These are phyloP conservation scores for Nothobranchius kuhntae DNA, from an alignment of 2,113 vertebrate species.

Conservation along the genomic window DNA sequence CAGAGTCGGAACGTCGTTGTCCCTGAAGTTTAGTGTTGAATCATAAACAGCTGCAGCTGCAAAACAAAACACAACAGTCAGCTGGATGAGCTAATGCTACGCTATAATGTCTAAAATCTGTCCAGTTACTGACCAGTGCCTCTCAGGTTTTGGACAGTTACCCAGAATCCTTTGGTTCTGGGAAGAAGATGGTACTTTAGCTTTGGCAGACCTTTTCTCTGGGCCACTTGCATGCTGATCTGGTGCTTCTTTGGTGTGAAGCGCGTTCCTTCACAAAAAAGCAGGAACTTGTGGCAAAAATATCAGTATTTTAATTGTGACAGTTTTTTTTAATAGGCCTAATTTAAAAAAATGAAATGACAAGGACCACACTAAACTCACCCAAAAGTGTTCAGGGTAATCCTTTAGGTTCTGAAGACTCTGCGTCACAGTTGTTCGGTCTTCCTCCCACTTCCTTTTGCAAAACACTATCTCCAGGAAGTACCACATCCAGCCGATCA, in stretches of 20 bases:
- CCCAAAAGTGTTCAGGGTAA: constrained; percentile 93
- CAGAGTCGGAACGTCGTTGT: constrained; percentile 89
- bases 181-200: constrained; percentile 96
- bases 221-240: constrained; percentile 95
- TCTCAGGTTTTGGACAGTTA: constrained; percentile 90
- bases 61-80: constrained; percentile 48
- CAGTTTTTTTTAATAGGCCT: too few relatives aligned
- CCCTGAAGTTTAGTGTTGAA: constrained; percentile 96
- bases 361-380: constrained; percentile 53
- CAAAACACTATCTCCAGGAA: constrained; percentile 98
- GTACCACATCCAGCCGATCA: constrained; percentile 99
- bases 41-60: constrained; percentile 95
- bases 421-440: constrained; percentile 83
- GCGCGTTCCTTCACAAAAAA: constrained; percentile 94
- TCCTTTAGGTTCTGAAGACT: constrained; percentile 87
- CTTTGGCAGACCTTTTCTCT: constrained; percentile 91
- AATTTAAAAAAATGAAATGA: background rate
- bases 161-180: constrained; percentile 92
- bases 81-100: background rate
- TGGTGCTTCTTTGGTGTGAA: constrained; percentile 94
- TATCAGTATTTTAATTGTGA: too few relatives aligned
- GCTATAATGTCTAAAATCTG: too few relatives aligned
- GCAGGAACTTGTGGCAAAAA: constrained; percentile 84
- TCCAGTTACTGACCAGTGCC: constrained; percentile 86
- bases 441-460: constrained; percentile 95